These are phyloP conservation scores for Amphibalanus amphitrite DNA, from an alignment of 1,140 invertebrate genomes.

Conservation along the genomic window DNA sequence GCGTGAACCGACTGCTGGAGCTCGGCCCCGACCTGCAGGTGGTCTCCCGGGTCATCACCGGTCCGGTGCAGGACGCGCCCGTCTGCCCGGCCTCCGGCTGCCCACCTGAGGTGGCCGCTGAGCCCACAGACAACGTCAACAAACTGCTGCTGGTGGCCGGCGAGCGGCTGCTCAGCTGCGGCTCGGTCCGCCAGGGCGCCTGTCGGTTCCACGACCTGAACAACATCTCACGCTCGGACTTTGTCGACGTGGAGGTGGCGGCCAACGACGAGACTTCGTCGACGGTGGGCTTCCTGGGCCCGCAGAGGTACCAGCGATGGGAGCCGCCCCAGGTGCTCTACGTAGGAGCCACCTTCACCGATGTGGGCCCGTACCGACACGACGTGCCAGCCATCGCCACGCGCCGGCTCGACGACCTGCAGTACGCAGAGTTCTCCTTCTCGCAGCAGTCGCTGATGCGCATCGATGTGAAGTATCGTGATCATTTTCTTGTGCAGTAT, in stretches of 20 bases:
- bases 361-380: slow-evolving; percentile 77
- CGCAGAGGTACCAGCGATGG: slow-evolving; percentile 61
- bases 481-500: slow-evolving; percentile 86
- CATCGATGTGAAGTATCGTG: slow-evolving; percentile 83
- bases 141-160: slow-evolving; percentile 74
- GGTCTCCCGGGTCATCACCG: slow-evolving; percentile 48
- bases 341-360: slow-evolving; percentile 85
- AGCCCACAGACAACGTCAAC: slow-evolving; percentile 65
- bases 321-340: slow-evolving; percentile 60
- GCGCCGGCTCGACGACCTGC: slow-evolving; percentile 54
- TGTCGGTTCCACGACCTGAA: slow-evolving; percentile 43
- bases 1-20: slow-evolving; percentile 83
- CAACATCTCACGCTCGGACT: slow-evolving; percentile 46
- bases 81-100: slow-evolving; percentile 73
- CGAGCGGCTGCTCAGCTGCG: slow-evolving; percentile 64
- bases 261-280: slow-evolving; percentile 81
- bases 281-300: slow-evolving; percentile 86
- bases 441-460: slow-evolving; percentile 68
- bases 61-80: slow-evolving; percentile 68
- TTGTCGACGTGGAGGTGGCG: slow-evolving; percentile 36
- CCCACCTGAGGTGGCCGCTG: slow-evolving; percentile 38
- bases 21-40: slow-evolving; percentile 66
- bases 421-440: slow-evolving; percentile 65
- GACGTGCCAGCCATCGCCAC: slow-evolving; percentile 84
- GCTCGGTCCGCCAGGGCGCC: slow-evolving; percentile 69